A percentile compares a stretch with the other conserved stretches of the same genome.
Conservation (phyloP, 2,888 invertebrate species). For the Brachylomia viminalis region DNA sequence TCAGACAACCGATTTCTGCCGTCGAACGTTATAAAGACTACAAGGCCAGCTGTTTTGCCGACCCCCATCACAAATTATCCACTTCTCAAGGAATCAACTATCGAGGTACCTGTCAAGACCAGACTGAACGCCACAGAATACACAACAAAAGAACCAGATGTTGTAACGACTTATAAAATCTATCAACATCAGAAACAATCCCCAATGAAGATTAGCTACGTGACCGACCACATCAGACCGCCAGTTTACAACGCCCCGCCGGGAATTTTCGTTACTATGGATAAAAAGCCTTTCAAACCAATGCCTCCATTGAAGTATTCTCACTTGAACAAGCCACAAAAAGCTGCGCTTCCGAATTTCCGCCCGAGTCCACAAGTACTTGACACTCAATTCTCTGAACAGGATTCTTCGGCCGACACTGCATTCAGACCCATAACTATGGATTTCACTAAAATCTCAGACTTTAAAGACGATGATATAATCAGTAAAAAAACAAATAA, state of each 20-base stretch:
- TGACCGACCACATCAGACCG: conserved; percentile 83
- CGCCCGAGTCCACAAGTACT: conserved; percentile 86
- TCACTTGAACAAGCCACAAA: conserved; percentile 75
- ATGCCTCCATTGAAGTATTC: conserved; percentile 85
- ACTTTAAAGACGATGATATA: conserved; percentile 66
- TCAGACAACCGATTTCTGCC: conserved; percentile 75
- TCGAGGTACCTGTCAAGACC: conserved; percentile 70
- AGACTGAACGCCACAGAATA: conserved; percentile 72
- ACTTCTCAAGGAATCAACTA: conserved; percentile 71
- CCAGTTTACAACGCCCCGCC: conserved; percentile 87
- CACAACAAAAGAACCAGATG: conserved; percentile 76
- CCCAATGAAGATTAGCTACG: conserved; percentile 79
- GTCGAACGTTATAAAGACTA: conserved; percentile 78
- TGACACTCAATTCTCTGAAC: conserved; percentile 79
- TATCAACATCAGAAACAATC: conserved; percentile 73
- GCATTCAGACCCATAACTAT: conserved; percentile 85
- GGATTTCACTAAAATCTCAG: conserved; percentile 70
- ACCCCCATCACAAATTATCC: conserved; percentile 72
- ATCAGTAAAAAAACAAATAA: conserved; percentile 70
- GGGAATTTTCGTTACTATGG: conserved; percentile 87
- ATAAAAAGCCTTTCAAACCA: conserved; percentile 88
- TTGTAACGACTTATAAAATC: conserved; percentile 71
- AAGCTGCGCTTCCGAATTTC: conserved; percentile 80
- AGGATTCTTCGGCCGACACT: conserved; percentile 77
- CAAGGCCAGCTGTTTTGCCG: conserved; percentile 81